A percentile compares a stretch with the other conserved stretches of the same genome.
These are phyloP conservation scores for Vanessa atalanta DNA, from an alignment of 1,140 invertebrate genomes.

Conservation along the genomic window DNA sequence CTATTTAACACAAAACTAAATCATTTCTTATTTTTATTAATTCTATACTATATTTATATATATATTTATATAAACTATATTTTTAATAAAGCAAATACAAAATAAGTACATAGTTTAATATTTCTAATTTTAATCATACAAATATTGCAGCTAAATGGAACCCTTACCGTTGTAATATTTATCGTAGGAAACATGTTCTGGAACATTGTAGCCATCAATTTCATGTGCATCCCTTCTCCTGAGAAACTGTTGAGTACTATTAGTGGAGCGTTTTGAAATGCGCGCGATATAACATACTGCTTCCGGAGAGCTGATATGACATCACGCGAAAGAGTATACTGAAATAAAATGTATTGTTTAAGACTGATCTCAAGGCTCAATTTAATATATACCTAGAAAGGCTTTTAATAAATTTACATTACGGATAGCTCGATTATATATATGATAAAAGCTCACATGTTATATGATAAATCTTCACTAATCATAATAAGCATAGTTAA, in stretches of 20 bases:
- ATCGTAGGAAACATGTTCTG: conserved; percentile 99
- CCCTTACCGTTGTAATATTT: conserved; percentile 91
- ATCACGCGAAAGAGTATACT: conserved; percentile 93
- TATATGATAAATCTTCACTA: too few species aligned
- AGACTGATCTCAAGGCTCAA: not conserved
- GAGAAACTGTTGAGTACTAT: conserved; percentile 97
- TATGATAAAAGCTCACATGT: too few species aligned
- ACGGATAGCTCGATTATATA: too few species aligned
- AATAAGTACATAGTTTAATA: too few species aligned
- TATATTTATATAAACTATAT: too few species aligned
- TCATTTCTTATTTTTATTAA: too few species aligned
- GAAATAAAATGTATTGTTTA: conserved; percentile 43
- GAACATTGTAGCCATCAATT: conserved; percentile 96
- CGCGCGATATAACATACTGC: conserved; percentile 90
- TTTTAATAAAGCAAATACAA: too few species aligned
- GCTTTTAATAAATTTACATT: too few species aligned
- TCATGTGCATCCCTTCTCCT: conserved; percentile 92
- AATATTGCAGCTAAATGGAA: not conserved
- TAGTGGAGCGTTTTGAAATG: conserved; percentile 93
- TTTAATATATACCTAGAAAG: too few species aligned
- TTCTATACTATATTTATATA: too few species aligned
- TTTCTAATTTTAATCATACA: not conserved
- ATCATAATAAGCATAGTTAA: too few species aligned
- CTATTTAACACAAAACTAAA: too few species aligned
- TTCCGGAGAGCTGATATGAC: conserved; percentile 91